Evolutionary conservation across 2,797 vertebrate genomes (phyloP).

Genomic region (Rhadinocentrus ornatus): DNA sequence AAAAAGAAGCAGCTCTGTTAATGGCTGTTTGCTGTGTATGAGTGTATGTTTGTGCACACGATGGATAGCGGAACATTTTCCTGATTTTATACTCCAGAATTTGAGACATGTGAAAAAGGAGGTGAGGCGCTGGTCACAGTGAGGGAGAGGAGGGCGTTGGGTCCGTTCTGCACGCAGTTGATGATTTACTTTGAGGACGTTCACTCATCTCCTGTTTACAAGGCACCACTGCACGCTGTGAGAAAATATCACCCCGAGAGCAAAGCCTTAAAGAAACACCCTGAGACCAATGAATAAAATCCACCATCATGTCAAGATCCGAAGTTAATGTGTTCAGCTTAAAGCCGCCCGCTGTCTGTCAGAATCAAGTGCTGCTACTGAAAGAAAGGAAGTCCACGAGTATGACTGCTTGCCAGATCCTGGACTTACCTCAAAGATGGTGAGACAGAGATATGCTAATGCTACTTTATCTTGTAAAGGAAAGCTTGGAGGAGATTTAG

Average conservation of each 20-base stretch:
- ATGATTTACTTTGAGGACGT: conserved; percentile 71
- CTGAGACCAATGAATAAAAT: conserved; percentile 64
- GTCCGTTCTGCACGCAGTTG: conserved; percentile 53
- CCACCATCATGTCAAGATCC: conserved; percentile 40
- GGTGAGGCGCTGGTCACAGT: conserved; percentile 47
- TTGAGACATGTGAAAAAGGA: conserved; percentile 32
- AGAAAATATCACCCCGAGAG: conserved; percentile 42
- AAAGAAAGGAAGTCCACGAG: conserved; percentile 62
- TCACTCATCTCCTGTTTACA: conserved; percentile 55
- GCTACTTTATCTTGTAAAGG: conserved; percentile 76
- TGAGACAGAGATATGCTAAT: conserved; percentile 72
- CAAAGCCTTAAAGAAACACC: conserved; percentile 38
- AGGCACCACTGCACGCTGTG: conserved; percentile 36
- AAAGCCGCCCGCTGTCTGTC: conserved; percentile 52
- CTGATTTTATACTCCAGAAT: conserved; percentile 53
- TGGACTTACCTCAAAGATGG: conserved; percentile 62
- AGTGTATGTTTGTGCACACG: conserved; percentile 39
- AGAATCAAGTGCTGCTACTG: conserved; percentile 64
- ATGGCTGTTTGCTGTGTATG: conserved; percentile 66
- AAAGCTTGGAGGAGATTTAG: conserved; percentile 77
- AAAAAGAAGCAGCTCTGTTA: conserved; percentile 57
- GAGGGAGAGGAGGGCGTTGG: conserved; percentile 45
- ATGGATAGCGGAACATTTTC: conserved; percentile 35
- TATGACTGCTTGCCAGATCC: conserved; percentile 62
- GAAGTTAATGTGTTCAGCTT: conserved; percentile 61